These are phyloP conservation scores for Schrankia costaestrigalis DNA, from an alignment of 2,888 invertebrate genomes.

Conservation along the genomic window DNA sequence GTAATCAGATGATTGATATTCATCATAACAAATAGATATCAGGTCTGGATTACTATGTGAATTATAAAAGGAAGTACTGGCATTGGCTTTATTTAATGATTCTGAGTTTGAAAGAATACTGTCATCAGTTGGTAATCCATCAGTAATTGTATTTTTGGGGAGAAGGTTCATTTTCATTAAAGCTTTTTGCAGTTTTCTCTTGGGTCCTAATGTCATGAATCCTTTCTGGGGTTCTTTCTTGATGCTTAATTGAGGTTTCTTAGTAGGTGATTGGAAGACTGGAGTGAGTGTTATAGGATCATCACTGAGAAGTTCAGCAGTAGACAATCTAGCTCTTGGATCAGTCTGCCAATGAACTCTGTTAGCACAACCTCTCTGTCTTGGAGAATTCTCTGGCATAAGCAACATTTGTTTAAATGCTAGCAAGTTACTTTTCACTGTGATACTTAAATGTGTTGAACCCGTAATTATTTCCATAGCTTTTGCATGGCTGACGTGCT, in stretches of 20 bases:
- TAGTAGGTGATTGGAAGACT: constrained; percentile 78
- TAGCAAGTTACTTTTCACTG: constrained; percentile 97
- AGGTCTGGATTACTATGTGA: constrained; percentile 95
- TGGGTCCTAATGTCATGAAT: constrained; percentile 94
- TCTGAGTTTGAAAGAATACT: constrained; percentile 82
- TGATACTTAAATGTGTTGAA: constrained; percentile 97
- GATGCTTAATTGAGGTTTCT: constrained; percentile 78
- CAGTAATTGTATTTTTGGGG: constrained; percentile 89
- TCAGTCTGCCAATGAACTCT: constrained; percentile 84
- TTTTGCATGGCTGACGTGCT: constrained; percentile 93
- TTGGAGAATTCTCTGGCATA: constrained; percentile 90
- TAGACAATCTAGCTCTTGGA: constrained; percentile 88
- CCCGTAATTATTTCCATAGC: constrained; percentile 96
- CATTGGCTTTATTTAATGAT: constrained; percentile 70
- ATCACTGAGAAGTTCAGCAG: constrained; percentile 84
- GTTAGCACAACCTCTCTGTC: constrained; percentile 84
- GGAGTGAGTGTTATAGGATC: constrained; percentile 69
- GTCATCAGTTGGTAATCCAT: constrained; percentile 84
- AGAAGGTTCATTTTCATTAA: constrained; percentile 94
- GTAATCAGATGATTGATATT: constrained; percentile 88
- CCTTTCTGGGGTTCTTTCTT: constrained; percentile 86
- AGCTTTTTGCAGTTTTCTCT: constrained; percentile 90
- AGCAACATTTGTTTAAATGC: constrained; percentile 87
- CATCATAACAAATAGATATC: constrained; percentile 90
- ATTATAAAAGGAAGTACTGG: constrained; percentile 84